Evolutionary conservation across 2,113 vertebrate genomes (phyloP).

Genomic region (cattle (Bos taurus)): DNA sequence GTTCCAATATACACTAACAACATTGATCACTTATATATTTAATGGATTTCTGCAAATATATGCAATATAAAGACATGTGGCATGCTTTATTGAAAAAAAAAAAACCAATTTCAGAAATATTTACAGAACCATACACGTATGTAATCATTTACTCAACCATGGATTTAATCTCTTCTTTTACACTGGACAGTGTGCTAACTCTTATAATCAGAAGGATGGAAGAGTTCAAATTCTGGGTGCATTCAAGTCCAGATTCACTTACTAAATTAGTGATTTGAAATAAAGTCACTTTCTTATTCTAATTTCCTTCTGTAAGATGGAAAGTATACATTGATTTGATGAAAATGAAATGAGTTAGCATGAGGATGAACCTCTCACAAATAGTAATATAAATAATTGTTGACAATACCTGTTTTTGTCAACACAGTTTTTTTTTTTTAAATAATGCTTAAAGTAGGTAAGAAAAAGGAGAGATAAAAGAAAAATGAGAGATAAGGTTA

Average conservation of each 20-base stretch:
- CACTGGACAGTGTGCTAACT: background rate
- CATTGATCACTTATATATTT: background rate
- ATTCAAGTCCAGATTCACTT: background rate
- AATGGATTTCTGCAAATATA: background rate
- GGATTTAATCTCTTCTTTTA: background rate
- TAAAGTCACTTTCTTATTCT: background rate
- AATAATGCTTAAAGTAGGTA: background rate
- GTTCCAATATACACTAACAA: background rate
- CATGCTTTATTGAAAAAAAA: background rate
- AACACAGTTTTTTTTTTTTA: background rate
- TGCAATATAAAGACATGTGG: background rate
- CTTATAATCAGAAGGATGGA: background rate
- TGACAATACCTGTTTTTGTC: background rate
- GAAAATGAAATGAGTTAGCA: background rate
- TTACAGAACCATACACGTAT: background rate
- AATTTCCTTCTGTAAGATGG: background rate
- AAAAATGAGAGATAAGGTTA: background rate
- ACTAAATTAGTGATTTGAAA: background rate
- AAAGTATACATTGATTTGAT: background rate
- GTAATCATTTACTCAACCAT: background rate
- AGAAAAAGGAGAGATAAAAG: background rate
- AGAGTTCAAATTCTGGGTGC: background rate
- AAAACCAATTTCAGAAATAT: background rate
- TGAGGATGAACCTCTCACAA: background rate
- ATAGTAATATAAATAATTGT: background rate